Conservation (phyloP, 2,113 vertebrate genomes). For the Gopherus flavomarginatus region DNA sequence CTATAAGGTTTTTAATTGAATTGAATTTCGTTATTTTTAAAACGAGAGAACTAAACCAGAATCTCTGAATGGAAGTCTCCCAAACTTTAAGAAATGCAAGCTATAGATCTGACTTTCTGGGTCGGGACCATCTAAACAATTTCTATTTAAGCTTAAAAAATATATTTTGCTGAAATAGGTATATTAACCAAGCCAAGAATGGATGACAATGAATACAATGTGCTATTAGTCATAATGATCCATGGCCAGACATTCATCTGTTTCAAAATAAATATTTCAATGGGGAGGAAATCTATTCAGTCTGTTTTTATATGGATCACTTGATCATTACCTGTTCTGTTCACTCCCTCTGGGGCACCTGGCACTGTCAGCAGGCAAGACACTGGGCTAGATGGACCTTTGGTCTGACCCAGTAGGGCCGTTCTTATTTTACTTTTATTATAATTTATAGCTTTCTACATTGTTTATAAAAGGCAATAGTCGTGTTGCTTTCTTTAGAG, state of each 20-base stretch:
- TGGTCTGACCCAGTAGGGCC: too few relatives aligned
- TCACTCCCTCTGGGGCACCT: too few relatives aligned
- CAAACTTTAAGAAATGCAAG: too few relatives aligned
- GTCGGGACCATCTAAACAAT: neutral
- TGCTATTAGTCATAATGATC: neutral
- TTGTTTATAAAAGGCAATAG: neutral
- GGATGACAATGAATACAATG: neutral
- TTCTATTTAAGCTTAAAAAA: neutral
- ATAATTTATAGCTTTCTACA: neutral
- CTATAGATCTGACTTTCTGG: neutral
- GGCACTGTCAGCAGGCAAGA: too few relatives aligned
- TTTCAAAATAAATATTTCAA: neutral
- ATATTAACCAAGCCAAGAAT: neutral
- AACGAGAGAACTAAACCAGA: too few relatives aligned
- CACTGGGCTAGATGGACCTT: too few relatives aligned
- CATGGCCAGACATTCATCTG: neutral
- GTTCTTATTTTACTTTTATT: neutral
- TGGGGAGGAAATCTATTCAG: neutral
- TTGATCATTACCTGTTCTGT: too few relatives aligned
- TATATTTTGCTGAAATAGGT: neutral
- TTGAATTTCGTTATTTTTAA: too few relatives aligned
- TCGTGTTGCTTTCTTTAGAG: neutral
- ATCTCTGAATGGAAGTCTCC: too few relatives aligned
- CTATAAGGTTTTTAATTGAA: too few relatives aligned
- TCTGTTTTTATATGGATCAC: too few relatives aligned